Percentiles rank a stretch among this genome's conserved stretches.
phyloP scores from a whole-genome alignment of 2,113 vertebrate species.

The Misgurnus mizolepis region DNA sequence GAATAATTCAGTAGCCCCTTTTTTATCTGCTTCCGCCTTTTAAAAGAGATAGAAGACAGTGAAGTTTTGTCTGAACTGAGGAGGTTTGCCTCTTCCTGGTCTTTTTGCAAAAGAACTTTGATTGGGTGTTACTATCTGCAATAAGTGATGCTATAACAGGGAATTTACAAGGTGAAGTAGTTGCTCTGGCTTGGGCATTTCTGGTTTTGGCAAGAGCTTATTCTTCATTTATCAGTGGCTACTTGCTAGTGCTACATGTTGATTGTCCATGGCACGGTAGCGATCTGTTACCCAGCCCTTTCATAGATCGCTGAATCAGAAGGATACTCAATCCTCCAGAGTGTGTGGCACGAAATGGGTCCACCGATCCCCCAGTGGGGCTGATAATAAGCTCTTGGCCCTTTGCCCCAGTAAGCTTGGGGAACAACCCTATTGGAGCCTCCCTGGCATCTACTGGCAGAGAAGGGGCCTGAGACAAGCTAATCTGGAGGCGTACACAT shows the following conservation, averaged over 20 bases:
- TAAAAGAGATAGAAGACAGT: slow-evolving; percentile 22
- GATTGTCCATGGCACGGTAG: neutral
- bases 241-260: neutral
- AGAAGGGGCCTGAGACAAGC: slow-evolving; percentile 50
- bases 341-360: neutral
- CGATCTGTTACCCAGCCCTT: neutral
- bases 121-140: slow-evolving; percentile 18
- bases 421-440: slow-evolving; percentile 52
- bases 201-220: neutral
- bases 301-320: neutral
- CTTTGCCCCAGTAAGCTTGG: slow-evolving; percentile 31
- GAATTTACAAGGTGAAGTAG: slow-evolving; percentile 35
- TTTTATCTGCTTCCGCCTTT: neutral
- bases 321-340: neutral
- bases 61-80: slow-evolving; percentile 14
- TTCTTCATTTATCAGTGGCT: neutral
- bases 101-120: slow-evolving; percentile 38
- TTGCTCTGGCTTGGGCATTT: neutral
- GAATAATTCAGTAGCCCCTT: slow-evolving; percentile 17
- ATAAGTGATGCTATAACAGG: slow-evolving; percentile 48
- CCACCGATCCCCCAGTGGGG: neutral
- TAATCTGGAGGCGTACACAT: slow-evolving; percentile 37
- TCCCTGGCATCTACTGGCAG: slow-evolving; percentile 33
- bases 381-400: slow-evolving; percentile 14
- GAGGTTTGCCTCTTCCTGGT: slow-evolving; percentile 11